Base-by-base conservation (phyloP, 2,113 vertebrate genomes). In the Trochalopteron elliotii region DNA sequence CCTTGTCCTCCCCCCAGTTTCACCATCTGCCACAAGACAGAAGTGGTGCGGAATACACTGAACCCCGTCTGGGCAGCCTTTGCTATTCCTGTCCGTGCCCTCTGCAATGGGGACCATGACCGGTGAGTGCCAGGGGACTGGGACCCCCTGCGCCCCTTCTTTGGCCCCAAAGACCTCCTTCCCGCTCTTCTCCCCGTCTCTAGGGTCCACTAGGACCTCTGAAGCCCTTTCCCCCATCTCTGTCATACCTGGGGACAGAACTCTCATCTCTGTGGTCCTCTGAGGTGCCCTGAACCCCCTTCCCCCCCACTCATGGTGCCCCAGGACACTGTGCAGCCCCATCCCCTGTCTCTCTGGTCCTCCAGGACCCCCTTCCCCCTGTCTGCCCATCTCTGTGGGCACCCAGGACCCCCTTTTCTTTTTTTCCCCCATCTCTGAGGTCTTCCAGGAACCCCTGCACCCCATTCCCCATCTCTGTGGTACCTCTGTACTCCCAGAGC, bases 51-150 rank as follows among this genome's bases (percentile, higher is more conserved):
- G 97, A 99, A 98, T 96, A 99, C 99, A 1, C 96, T 99, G 77
- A 99, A 99, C 91, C 99, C 99, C 0, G 94, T 99, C 30, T 99
- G 99, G 99, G 98, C 99, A 64, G 97, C 98, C 8, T 99, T 99
- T 97, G 98, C 98, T 96, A 99, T 99, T 77, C 99, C 99, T 0
- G 99, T 99, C 88, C 98, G 99, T 76, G 99, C 98, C 9, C 98
- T 99, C 83, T 99, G 99, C 98, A 99, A 99, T 0, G 99, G 99
- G 35, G 99, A 99, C 97, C 98, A 99, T 31, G 98, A 99, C 68
- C 98, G 99, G 99, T 99, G 69, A 81, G 77, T 10, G 3, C 37
- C 6, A 5, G 22, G 11, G 27, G 10, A 45, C 55, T 56, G 7
- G 12, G 15, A 56, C 12, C 4, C 22, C 9, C 31, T 31, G 76